These are phyloP conservation scores for Aegotheles bennettii DNA, from an alignment of 2,113 vertebrate genomes.

Conservation along the genomic window DNA sequence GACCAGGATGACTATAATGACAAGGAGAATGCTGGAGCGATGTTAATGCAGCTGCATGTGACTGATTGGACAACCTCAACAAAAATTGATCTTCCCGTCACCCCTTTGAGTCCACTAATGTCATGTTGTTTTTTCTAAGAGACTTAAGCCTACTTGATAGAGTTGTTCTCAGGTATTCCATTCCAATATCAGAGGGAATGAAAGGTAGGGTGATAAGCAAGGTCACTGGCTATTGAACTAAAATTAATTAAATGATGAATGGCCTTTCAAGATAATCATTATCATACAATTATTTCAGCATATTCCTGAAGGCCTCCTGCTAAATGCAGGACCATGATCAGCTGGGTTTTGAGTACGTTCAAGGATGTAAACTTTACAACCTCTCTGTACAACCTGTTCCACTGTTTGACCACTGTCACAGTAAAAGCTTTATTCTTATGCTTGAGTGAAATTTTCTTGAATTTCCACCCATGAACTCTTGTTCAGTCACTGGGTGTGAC, in stretches of 20 bases:
- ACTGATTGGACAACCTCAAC: conserved; percentile 71
- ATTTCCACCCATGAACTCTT: background rate
- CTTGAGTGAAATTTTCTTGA: background rate
- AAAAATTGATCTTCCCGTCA: conserved; percentile 84
- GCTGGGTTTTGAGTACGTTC: background rate
- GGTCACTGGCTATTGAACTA: conserved; percentile 79
- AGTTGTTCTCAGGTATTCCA: conserved; percentile 79
- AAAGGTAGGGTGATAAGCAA: conserved; percentile 73
- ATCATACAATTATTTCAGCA: conserved; percentile 27
- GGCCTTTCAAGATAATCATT: conserved; percentile 75
- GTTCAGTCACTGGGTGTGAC: background rate
- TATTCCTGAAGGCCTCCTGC: background rate
- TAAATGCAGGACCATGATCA: background rate
- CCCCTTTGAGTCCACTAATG: conserved; percentile 57
- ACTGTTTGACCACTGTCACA: background rate
- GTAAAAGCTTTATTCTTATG: background rate
- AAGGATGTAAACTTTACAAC: background rate
- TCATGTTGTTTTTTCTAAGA: conserved; percentile 70
- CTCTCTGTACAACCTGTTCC: background rate
- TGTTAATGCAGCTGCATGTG: conserved; percentile 55
- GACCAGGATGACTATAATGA: conserved; percentile 45
- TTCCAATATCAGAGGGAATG: conserved; percentile 63
- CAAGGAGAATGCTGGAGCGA: conserved; percentile 50
- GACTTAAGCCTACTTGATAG: conserved; percentile 76
- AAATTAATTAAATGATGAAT: conserved; percentile 88